Conservation (phyloP, 2,888 invertebrate genomes). For the Pycnomerus fuliginosus region DNA sequence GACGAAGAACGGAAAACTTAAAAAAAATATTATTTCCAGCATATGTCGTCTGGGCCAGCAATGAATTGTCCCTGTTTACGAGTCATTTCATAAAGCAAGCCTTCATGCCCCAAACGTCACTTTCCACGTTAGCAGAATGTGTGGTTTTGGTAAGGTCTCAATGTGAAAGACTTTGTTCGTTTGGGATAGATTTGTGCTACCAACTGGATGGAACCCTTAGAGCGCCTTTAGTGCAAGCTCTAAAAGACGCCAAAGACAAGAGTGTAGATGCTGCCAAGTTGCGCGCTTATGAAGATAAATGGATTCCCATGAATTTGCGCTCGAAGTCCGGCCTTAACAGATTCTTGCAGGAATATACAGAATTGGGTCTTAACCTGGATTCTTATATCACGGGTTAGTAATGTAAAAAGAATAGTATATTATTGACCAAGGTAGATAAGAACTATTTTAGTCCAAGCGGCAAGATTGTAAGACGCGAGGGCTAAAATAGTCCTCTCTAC, state of each 20-base stretch:
- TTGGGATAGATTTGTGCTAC: slow-evolving; percentile 89
- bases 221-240: slow-evolving; percentile 70
- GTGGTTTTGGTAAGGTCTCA: slow-evolving; percentile 77
- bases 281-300: slow-evolving; percentile 76
- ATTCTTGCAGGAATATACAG: slow-evolving; percentile 69
- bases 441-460: no score
- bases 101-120: slow-evolving; percentile 83
- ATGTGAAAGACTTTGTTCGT: slow-evolving; percentile 62
- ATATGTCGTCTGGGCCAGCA: slow-evolving; percentile 89
- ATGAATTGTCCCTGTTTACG: slow-evolving; percentile 76
- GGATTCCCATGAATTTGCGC: slow-evolving; percentile 80
- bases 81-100: slow-evolving; percentile 84
- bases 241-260: slow-evolving; percentile 79
- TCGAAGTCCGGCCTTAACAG: slow-evolving; percentile 69
- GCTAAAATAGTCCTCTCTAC: no score
- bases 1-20: no score
- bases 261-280: slow-evolving; percentile 79
- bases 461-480: no score
- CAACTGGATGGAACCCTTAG: slow-evolving; percentile 85
- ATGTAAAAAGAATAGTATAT: no score
- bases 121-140: slow-evolving; percentile 83
- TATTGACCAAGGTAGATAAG: no score
- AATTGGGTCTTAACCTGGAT: slow-evolving; percentile 67
- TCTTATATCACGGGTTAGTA: slow-evolving; percentile 60
- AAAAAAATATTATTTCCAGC: slow-evolving; percentile 54